Evolutionary conservation across 2,888 invertebrate species (phyloP), one percentile per base, ranked within the genome.

Genomic region (Andrena bicolor): DNA sequence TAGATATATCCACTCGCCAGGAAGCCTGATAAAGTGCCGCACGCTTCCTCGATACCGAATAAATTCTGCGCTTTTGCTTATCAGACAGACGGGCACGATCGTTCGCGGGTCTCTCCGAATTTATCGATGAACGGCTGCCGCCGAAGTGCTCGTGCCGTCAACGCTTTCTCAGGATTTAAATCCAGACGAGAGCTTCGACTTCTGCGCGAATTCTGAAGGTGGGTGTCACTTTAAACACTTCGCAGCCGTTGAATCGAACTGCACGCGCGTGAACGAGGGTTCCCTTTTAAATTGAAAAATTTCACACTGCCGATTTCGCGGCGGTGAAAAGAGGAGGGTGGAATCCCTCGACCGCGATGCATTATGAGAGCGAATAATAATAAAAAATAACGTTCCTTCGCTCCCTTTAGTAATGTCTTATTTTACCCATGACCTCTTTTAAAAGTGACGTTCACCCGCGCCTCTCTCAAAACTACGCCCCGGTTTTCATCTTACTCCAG

Each of bases 1-100:
- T 75, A 80, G 80, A 85, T 85, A 85, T 85, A 85, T 85, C 82
- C 81, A 79, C 75, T 81, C 74, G 73, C 79, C 74, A 56, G 51
- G 78, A 79, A 76, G 69, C 78, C 64, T 73, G 85, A 85, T 84
- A 82, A 82, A 83, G 73, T 66, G 56, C 58, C 61, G 58, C n/a
- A 28, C 63, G 68, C 64, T 76, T 53, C 75, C 49, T 76, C 71
- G 61, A 74, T 79, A 79, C 82, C 76, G 51, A 79, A 69, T 84
- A 76, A 82, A 85, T 76, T 85, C 74, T 35, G 10, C 68, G 73
- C 61, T 71, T 84, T 74, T 64, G 48, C 81, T 66, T 80, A 76
- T 80, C 84, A 53, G 73, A 48, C 58, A 23, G 73, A 48, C 58
- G 20, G 58, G 53, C 26, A n/a, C 68, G 35, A 76, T 71, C 58